Base-by-base conservation (phyloP, 2,797 vertebrate species). In the Taeniopygia guttata region DNA sequence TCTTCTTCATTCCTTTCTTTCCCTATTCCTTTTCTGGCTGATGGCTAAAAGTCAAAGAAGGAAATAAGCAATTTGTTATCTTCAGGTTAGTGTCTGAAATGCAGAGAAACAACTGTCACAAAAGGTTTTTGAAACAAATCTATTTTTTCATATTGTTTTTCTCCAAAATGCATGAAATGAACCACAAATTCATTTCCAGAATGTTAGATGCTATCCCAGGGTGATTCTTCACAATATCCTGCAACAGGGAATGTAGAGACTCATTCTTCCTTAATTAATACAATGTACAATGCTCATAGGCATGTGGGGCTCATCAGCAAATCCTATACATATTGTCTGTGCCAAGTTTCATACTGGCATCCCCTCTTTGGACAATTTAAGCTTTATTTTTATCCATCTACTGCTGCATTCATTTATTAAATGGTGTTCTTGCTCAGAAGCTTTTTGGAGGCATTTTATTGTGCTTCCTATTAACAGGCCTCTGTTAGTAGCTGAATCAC, bases 261-360 rank as follows among this genome's bases (percentile, higher is more conserved):
- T 92, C 73, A 60, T 92, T 42, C 46, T 79, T 94, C 64, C 78
- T 84, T 96, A 96, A 96, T 97, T 96, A 96, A 95, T 91, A 88
- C 40, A 60, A 83, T 86, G 72, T 70, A 40, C 67, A 86, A 20
- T 81, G 76, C 76, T 63, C 70, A 40, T 45, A 26, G 38, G 75
- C 91, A 81, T 89, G 85, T 86, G 89, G 79, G 74, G 56, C 94
- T 96, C 68, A 83, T 94, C 90, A 91, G 30, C 55, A 76, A 90
- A 86, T 79, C 74, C 52, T 96, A 49, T 89, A 91, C 9, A 27
- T 96, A 51, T 55, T 85, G 40, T 36, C 62, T 79, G 48, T 90
- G 92, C 92, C 91, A 94, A 89, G 30, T 90, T 85, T 86, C 36
- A 25, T 89, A 69, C 27, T 85, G 73, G 60, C 79, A 84, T 90